A percentile compares a stretch with the other conserved stretches of the same genome.
Evolutionary conservation across 1,140 invertebrate genomes (phyloP).

Genomic region (Berghia stephanieae): DNA sequence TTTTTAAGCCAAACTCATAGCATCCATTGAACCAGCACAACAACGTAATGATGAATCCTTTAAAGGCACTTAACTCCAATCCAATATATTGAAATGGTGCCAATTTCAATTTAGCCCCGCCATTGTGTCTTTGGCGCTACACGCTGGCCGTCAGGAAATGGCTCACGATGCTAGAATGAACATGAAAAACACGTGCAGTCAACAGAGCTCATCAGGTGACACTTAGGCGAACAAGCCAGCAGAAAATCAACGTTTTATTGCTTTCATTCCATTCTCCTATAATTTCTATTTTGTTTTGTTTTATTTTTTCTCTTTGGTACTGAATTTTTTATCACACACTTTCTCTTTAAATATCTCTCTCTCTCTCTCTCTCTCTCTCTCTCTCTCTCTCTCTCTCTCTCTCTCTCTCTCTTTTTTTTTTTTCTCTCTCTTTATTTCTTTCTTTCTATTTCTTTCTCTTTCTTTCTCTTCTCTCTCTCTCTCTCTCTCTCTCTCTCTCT

Average conservation of each 20-base stretch:
- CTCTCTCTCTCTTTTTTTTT: background rate
- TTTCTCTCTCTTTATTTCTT: background rate
- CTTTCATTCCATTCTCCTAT: background rate
- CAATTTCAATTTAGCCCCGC: too few relatives aligned
- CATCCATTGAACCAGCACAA: too few relatives aligned
- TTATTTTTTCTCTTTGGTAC: background rate
- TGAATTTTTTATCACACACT: background rate
- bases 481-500: background rate
- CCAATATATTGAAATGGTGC: too few relatives aligned
- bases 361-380: background rate
- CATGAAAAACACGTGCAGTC: background rate
- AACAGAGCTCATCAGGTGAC: background rate
- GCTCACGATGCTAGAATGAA: too few relatives aligned
- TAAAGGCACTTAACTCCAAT: too few relatives aligned
- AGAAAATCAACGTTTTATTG: background rate
- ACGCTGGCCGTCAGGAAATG: too few relatives aligned
- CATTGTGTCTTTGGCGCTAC: too few relatives aligned
- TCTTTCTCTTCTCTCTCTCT: background rate
- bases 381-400: background rate
- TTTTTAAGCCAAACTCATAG: too few relatives aligned
- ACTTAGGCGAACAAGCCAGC: background rate
- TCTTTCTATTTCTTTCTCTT: background rate
- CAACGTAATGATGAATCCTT: too few relatives aligned
- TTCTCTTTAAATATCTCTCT: conserved; percentile 12
- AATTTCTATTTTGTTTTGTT: background rate